Base-by-base conservation (phyloP, 2,113 vertebrate species). In the Rhinopomastus cyanomelas region DNA sequence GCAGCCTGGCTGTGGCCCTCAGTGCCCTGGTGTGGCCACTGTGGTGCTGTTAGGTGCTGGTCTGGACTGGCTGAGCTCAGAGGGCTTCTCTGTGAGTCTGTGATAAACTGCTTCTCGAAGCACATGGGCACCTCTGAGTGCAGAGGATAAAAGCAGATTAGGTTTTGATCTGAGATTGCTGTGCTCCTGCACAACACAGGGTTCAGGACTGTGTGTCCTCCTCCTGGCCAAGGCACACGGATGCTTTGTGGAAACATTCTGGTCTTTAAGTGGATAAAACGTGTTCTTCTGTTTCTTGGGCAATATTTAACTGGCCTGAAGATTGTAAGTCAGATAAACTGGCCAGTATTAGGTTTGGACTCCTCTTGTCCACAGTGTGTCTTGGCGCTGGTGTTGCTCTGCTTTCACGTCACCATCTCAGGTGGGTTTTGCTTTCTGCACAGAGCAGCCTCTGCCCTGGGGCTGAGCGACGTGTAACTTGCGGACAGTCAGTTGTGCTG, bases 241-340 rank as follows among this genome's bases (percentile, higher is more conserved):
- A 37, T 68, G 52, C 46, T 81, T 86, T 11, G 11, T 82, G 32
- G 77, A 72, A 87, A 46, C 51, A 52, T 72, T 89, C 17, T 19
- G 60, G 30, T 72, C 30, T 88, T 61, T 79, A 84, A 86, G 92
- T 76, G 4, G 91, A 72, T 66, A 79, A 81, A 88, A 68, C 12
- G 16, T 46, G 36, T 61, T 83, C 16, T 74, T 86, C 65, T 84
- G 46, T 68, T 95, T 91, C 83, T 88, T 79, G 57, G 84, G 69
- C 66, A 87, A 51, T 18, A 13, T 20, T 61, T 52, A 81, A 72
- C 44, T 88, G 22, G 67, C 25, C 53, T 86, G 62, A 92, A 53
- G 46, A 49, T 68, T 23, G 34, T 52, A 78, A 85, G 53, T 78
- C 27, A 65, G 29, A 77, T 51, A 60, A 42, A 80, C 83, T 82